A percentile compares a stretch with the other conserved stretches of the same genome.
Conservation (phyloP, 2,888 invertebrate species). For the Spisula subtruncata region DNA sequence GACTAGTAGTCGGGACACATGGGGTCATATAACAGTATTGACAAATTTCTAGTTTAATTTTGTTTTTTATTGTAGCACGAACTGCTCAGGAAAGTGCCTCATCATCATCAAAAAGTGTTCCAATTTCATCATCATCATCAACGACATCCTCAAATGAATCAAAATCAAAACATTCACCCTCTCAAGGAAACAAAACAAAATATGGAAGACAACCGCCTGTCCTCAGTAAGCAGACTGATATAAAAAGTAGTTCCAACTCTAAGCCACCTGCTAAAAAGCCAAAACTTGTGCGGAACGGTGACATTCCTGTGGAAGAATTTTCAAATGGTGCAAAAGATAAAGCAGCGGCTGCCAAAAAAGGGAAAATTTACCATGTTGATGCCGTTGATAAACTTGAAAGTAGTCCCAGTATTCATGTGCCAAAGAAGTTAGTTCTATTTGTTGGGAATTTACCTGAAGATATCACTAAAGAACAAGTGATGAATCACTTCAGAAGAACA, state of each 20-base stretch:
- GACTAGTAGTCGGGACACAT: too few relatives aligned
- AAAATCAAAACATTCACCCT: constrained; percentile 38
- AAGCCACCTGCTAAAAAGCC: constrained; percentile 11
- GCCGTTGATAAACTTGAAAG: constrained; percentile 63
- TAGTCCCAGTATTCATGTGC: constrained; percentile 66
- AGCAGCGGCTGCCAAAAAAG: constrained; percentile 41
- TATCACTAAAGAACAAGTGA: constrained; percentile 82
- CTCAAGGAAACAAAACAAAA: constrained; percentile 33
- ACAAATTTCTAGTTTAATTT: not conserved
- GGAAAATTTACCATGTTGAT: constrained; percentile 50
- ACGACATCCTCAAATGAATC: not conserved
- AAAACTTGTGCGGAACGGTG: constrained; percentile 29
- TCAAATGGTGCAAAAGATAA: constrained; percentile 34
- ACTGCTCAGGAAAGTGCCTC: constrained; percentile 43
- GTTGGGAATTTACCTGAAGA: constrained; percentile 83
- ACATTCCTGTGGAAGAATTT: constrained; percentile 15
- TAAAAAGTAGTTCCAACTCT: constrained; percentile 37
- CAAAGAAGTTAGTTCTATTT: constrained; percentile 82
- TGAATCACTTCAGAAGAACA: constrained; percentile 84
- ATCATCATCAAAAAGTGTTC: constrained; percentile 2
- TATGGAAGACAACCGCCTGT: constrained; percentile 11
- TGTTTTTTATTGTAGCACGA: constrained; percentile 27
- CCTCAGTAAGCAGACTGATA: constrained; percentile 26
- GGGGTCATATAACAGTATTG: too few relatives aligned
- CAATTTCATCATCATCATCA: constrained; percentile 13